Evolutionary conservation across 2,888 invertebrate species (phyloP).

Genomic region (Dorcus parallelipipedus): DNA sequence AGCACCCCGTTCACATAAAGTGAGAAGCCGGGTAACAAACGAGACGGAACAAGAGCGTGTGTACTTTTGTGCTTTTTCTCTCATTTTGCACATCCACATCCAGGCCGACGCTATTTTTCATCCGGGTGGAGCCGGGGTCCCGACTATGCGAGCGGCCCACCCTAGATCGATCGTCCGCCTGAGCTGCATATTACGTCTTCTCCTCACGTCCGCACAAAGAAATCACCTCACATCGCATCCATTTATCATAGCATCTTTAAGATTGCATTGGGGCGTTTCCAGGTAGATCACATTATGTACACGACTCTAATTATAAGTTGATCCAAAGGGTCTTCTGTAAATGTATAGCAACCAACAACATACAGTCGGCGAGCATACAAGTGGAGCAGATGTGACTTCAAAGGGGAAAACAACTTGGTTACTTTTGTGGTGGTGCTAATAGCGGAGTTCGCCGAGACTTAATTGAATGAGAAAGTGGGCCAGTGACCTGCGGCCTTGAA

Average conservation of each 20-base stretch:
- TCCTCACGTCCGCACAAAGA: slow-evolving; percentile 44
- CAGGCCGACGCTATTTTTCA: slow-evolving; percentile 47
- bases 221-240: slow-evolving; percentile 42
- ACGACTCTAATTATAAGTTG: background rate
- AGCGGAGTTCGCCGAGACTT: slow-evolving; percentile 17
- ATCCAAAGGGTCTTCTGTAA: too few species aligned
- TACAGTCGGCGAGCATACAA: background rate
- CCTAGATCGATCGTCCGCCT: slow-evolving; percentile 36
- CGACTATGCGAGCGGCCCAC: slow-evolving; percentile 24
- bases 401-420: too few species aligned
- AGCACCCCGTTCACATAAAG: slow-evolving; percentile 40
- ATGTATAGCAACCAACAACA: too few species aligned
- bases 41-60: slow-evolving; percentile 39
- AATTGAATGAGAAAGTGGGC: slow-evolving; percentile 38
- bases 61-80: slow-evolving; percentile 46
- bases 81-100: slow-evolving; percentile 40
- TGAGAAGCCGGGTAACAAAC: slow-evolving; percentile 31
- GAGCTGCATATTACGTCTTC: slow-evolving; percentile 39
- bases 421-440: slow-evolving; percentile 11
- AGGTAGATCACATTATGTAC: slow-evolving; percentile 1
- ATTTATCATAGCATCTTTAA: slow-evolving; percentile 39
- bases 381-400: too few species aligned
- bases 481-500: slow-evolving; percentile 38
- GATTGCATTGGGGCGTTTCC: slow-evolving; percentile 7
- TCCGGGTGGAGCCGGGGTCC: slow-evolving; percentile 45